Evolutionary conservation across 2,888 invertebrate species (phyloP).

Genomic region (Drosophila subquinaria): DNA sequence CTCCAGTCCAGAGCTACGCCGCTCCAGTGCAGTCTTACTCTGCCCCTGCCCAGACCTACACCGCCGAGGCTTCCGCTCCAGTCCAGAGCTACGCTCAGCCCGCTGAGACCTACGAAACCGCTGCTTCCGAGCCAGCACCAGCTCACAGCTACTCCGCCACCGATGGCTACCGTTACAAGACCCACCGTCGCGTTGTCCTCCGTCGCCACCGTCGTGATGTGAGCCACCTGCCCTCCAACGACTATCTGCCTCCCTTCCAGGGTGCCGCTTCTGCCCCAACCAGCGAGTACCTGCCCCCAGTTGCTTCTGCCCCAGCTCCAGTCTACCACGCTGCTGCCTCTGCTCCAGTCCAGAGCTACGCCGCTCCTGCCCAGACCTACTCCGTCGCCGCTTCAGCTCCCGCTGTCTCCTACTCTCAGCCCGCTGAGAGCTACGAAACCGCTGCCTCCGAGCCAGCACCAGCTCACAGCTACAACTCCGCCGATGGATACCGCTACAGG

Average conservation of each 20-base stretch:
- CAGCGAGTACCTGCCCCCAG: conserved; percentile 73
- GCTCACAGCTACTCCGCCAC: conserved; percentile 52
- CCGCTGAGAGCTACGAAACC: conserved; percentile 50
- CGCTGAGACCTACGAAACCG: conserved; percentile 65
- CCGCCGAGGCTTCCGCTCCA: conserved; percentile 46
- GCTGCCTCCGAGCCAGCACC: conserved; percentile 59
- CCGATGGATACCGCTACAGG: conserved; percentile 84
- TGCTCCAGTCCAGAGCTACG: conserved; percentile 48
- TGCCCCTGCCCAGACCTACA: conserved; percentile 49
- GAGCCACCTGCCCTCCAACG: conserved; percentile 76
- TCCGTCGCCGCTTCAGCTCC: conserved; percentile 49
- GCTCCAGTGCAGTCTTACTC: conserved; percentile 18
- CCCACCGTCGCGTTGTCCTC: conserved; percentile 67
- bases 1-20: conserved; percentile 42
- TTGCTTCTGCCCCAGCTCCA: conserved; percentile 60
- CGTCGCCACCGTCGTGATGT: conserved; percentile 82
- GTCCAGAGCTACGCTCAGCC: conserved; percentile 46
- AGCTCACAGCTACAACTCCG: conserved; percentile 79
- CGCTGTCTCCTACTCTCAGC: conserved; percentile 47
- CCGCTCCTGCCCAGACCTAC: conserved; percentile 54
- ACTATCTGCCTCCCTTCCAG: conserved; percentile 78
- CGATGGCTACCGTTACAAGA: conserved; percentile 84
- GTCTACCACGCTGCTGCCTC: conserved; percentile 41
- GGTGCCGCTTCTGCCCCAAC: conserved; percentile 64
- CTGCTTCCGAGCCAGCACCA: conserved; percentile 72